Percentiles rank a stretch among this genome's conserved stretches.
phyloP scores from a whole-genome alignment of 1,140 invertebrate species.

The Ceratina japonica region DNA sequence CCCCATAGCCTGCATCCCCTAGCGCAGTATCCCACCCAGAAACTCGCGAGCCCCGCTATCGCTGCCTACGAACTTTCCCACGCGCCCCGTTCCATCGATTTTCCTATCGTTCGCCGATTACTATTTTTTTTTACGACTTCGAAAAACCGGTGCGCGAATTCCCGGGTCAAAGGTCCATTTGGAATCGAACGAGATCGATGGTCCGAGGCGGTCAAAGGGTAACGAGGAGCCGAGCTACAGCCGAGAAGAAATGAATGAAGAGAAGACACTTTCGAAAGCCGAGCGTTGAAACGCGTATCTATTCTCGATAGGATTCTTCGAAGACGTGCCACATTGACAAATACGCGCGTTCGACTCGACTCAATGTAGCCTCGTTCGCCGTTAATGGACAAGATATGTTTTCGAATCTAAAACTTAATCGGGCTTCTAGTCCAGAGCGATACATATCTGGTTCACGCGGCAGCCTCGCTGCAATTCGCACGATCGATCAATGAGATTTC shows the following conservation, averaged over 20 bases:
- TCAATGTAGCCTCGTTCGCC: constrained; percentile 35
- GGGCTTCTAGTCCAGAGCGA: neutral
- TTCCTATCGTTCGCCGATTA: too few species aligned
- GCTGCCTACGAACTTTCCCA: neutral
- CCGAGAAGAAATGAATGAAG: constrained; percentile 1
- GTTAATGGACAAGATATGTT: constrained; percentile 41
- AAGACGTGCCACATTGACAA: constrained; percentile 50
- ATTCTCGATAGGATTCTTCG: constrained; percentile 44
- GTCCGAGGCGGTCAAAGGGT: neutral
- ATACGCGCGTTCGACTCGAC: constrained; percentile 31
- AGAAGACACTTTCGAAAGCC: constrained; percentile 43
- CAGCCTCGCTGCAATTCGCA: neutral
- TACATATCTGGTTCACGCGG: neutral
- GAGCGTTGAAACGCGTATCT: constrained; percentile 40
- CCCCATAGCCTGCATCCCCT: constrained; percentile 29
- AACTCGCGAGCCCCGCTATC: neutral
- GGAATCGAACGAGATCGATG: too few species aligned
- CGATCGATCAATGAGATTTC: too few species aligned
- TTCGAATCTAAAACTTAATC: constrained; percentile 20
- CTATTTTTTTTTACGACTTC: too few species aligned
- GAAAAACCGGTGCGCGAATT: too few species aligned
- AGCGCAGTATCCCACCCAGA: neutral
- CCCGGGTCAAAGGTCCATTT: too few species aligned
- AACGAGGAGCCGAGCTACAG: neutral
- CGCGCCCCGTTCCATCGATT: too few species aligned